A percentile compares a stretch with the other conserved stretches of the same genome.
Evolutionary conservation across 2,888 invertebrate genomes (phyloP).

Genomic region (Lagria hirta): DNA sequence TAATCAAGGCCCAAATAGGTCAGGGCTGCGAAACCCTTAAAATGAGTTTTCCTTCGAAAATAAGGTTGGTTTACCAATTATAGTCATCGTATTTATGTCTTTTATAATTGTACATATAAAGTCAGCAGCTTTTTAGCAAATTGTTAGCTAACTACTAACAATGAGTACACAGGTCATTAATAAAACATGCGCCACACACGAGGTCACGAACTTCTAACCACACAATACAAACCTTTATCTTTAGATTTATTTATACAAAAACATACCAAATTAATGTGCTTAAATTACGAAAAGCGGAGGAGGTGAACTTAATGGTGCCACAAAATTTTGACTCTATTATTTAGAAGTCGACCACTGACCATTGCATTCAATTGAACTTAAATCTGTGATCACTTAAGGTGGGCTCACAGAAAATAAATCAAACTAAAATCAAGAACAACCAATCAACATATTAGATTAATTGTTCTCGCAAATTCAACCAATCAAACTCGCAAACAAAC

Average conservation of each 20-base stretch:
- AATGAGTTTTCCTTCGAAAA: neutral
- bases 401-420: no score
- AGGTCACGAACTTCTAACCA: constrained; percentile 33
- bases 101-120: neutral
- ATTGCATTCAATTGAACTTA: no score
- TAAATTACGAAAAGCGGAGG: constrained; percentile 15
- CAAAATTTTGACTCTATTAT: no score
- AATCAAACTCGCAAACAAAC: no score
- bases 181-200: constrained; percentile 36
- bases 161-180: constrained; percentile 34
- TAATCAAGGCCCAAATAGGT: neutral
- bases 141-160: constrained; percentile 25
- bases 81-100: neutral
- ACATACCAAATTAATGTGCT: constrained; percentile 24
- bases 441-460: no score
- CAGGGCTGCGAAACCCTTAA: neutral
- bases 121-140: constrained; percentile 18
- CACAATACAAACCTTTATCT: constrained; percentile 25
- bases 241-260: constrained; percentile 22
- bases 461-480: no score
- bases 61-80: neutral
- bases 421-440: no score
- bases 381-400: no score
- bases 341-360: no score
- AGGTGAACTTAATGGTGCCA: no score